Percentiles rank a stretch among this genome's conserved stretches.
Evolutionary conservation across 2,888 invertebrate genomes (phyloP).

Genomic region (Cephus pygmeus): DNA sequence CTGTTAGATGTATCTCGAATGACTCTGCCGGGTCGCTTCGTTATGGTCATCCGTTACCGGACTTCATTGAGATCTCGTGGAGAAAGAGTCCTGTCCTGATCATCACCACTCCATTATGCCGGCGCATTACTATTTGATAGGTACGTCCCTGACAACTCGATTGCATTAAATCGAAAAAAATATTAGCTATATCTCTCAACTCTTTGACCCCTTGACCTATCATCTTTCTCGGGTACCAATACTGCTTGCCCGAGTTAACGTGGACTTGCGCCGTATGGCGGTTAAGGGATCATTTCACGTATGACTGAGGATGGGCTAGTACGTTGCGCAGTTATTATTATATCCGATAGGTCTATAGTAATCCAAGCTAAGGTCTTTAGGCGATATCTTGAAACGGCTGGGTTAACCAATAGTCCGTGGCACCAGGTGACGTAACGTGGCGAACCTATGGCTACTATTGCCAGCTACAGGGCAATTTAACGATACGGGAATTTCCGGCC

Average conservation of each 20-base stretch:
- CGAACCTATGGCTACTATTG: not conserved
- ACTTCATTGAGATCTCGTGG: not conserved
- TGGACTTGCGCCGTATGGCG: too few species aligned
- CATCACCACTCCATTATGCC: not conserved
- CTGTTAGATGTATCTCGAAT: conserved; percentile 1
- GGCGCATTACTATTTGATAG: not conserved
- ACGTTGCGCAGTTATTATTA: not conserved
- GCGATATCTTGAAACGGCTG: not conserved
- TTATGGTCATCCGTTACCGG: not conserved
- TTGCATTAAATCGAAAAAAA: not conserved
- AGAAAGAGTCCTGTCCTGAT: not conserved
- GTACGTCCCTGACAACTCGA: not conserved
- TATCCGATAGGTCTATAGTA: not conserved
- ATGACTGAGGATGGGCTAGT: not conserved
- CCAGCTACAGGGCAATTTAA: not conserved
- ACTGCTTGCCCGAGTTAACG: too few species aligned
- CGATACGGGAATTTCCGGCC: not conserved
- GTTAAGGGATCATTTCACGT: not conserved
- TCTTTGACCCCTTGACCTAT: not conserved
- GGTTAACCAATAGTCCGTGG: not conserved
- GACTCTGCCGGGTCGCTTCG: not conserved
- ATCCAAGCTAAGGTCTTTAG: not conserved
- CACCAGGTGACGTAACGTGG: not conserved
- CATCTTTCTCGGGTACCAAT: too few species aligned
- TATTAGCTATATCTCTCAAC: not conserved